Base-by-base conservation (phyloP, 1,140 invertebrate genomes). In the Zaprionus nigranus region DNA sequence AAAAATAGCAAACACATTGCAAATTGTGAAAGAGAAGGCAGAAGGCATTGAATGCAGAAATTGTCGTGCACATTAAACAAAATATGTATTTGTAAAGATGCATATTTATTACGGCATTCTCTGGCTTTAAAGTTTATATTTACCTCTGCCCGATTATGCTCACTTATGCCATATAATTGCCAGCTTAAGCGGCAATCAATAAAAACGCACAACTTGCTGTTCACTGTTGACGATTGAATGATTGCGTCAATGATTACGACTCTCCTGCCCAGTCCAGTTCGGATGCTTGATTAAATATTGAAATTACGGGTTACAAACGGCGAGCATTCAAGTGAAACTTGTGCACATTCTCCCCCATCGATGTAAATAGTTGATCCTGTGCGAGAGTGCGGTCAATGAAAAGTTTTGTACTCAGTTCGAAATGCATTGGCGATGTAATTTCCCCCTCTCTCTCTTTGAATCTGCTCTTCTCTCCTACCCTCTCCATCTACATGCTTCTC, bases 191-290 rank as follows among this genome's bases (percentile, higher is more conserved):
- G 63, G 36, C 53, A 66, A 66, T 46, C 54, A 22, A n/a, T 66
- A 28, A 30, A 4, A 34, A 49, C 56, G 54, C 54, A 56, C 11
- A 65, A 20, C 30, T 65, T 65, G 34, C 2, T 40, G 20, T 24
- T 5, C 36, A 58, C 12, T 57, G 54, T 58, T 66, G 64, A 58
- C n/a, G 64, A 58, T 66, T 66, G 63, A 66, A 46, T 58, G 63
- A 66, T 58, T 58, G 54, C 51, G 12, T 15, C 17, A 58, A 46
- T 58, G 60, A 49, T 7, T 34, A 15, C 26, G n/a, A n/a, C 24
- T 26, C 24, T 26, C 4, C 24, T 26, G 24, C 17, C 15, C 51
- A 15, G 38, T 15, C 20, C 53, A 28, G n/a, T 24, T 24, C 17
- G 5, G 38, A 30, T 46, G 63, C n/a, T 46, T 57, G 63, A 66